Base-by-base conservation (phyloP, 2,797 vertebrate species). In the Synaphobranchus kaupii region DNA sequence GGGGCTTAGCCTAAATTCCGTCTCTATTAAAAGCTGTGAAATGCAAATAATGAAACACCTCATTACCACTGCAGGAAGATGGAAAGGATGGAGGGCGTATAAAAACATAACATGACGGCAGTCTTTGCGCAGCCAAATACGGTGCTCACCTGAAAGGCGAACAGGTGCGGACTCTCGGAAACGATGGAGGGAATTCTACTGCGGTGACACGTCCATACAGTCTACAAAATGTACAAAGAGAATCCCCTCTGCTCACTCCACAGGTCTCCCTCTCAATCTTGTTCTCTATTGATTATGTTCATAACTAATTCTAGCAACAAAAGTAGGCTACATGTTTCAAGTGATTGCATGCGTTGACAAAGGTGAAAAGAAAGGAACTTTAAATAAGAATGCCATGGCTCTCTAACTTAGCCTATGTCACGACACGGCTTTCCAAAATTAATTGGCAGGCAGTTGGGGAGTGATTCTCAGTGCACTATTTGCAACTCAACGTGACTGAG, bases 41-140 rank as follows among this genome's bases (percentile, higher is more conserved):
- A 95, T 95, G 94, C 95, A 95, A 96, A 96, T 96, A 95, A 96
- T 95, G 94, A 96, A 96, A 96, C 95, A 95, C 96, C 95, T 96
- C 95, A 96, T 96, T 95, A 96, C 93, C 93, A 94, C 94, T 93
- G 94, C 94, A 89, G 91, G 94, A 94, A 94, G 93, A 95, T 92
- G 94, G 89, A 88, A 88, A 88, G 4, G 58, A 39, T 84, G 85
- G 88, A 90, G 89, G 92, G 92, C 94, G 93, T 76, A 87, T 87
- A 92, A 90, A 78, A 78, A 94, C 93, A 93, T 93, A 93, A 89
- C 90, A 86, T 90, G 85, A 94, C 92, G 93, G 88, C 80, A 91
- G 87, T 86, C 90, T 92, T 93, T 94, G 93, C 94, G 91, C 90
- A 68, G 87, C 82, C 85, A 68, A 83, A 85, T 85, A 86, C 80